Percentiles rank a stretch among this genome's conserved stretches.
Conservation (phyloP, 2,888 invertebrate genomes). For the Dusona sp. region DNA sequence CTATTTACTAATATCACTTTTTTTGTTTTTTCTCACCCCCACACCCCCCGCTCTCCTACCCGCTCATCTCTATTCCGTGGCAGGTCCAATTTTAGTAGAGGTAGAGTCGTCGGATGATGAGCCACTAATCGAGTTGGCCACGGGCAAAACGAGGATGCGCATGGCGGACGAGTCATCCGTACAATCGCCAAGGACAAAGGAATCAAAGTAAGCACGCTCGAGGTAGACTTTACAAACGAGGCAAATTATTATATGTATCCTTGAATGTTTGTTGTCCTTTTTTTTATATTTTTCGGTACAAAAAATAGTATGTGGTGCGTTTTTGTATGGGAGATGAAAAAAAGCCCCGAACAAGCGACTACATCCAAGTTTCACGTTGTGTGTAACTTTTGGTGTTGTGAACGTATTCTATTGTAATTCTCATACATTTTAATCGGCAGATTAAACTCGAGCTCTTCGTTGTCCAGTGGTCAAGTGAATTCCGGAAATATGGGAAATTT, state of each 20-base stretch:
- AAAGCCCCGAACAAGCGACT: background rate
- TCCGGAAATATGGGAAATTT: conserved; percentile 80
- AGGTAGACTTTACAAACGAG: conserved; percentile 12
- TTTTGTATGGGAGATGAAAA: background rate
- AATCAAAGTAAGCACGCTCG: conserved; percentile 81
- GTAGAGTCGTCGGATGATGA: conserved; percentile 93
- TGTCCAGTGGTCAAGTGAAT: conserved; percentile 80
- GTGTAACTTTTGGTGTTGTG: background rate
- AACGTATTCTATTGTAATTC: background rate
- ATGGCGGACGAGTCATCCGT: conserved; percentile 80
- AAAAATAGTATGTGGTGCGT: background rate
- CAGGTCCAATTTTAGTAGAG: conserved; percentile 87
- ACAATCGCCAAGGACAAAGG: conserved; percentile 83
- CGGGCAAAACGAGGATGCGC: conserved; percentile 88
- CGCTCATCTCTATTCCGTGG: conserved; percentile 58
- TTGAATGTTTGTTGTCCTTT: background rate
- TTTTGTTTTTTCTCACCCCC: conserved; percentile 11
- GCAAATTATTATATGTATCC: background rate
- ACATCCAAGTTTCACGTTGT: too few relatives aligned
- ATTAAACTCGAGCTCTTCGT: conserved; percentile 77
- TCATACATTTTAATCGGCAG: conserved; percentile 65
- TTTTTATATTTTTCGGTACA: background rate
- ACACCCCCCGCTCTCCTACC: background rate
- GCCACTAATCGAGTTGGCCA: conserved; percentile 89
- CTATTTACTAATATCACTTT: conserved; percentile 11